Percentiles rank a stretch among this genome's conserved stretches.
These are phyloP conservation scores for Meiosimyza decipiens DNA, from an alignment of 2,888 invertebrate genomes.

Conservation along the genomic window DNA sequence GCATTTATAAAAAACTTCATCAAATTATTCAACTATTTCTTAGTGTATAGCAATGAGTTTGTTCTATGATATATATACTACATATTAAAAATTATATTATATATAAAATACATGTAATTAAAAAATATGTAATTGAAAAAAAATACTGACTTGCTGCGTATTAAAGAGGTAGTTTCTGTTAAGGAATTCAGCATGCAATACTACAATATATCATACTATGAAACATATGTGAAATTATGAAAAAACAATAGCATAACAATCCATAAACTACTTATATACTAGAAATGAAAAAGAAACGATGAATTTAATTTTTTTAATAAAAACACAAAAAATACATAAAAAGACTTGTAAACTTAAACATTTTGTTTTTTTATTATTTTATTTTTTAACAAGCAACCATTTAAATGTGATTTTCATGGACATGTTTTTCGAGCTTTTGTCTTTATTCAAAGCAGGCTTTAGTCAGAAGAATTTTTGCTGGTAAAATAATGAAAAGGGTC, in stretches of 20 bases:
- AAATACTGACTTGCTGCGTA: not conserved
- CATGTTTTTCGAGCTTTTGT: too few species aligned
- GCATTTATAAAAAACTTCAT: not conserved
- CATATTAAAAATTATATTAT: too few species aligned
- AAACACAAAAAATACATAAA: slow-evolving; percentile 27
- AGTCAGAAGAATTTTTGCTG: too few species aligned
- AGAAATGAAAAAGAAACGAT: not conserved
- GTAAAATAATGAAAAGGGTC: too few species aligned
- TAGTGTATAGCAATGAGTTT: too few species aligned
- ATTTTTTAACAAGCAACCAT: not conserved
- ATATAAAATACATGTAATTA: not conserved
- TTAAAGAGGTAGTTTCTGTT: too few species aligned
- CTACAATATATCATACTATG: not conserved
- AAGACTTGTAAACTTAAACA: slow-evolving; percentile 24
- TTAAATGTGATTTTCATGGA: too few species aligned
- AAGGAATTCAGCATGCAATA: too few species aligned
- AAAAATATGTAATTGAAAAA: not conserved
- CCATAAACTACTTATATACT: not conserved
- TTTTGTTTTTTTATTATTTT: slow-evolving; percentile 27
- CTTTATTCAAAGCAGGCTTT: too few species aligned
- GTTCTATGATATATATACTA: too few species aligned
- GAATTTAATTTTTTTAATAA: slow-evolving; percentile 25
- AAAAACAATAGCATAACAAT: not conserved
- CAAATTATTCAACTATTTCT: too few species aligned
- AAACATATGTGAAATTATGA: not conserved